A percentile compares a stretch with the other conserved stretches of the same genome.
Evolutionary conservation across 2,888 invertebrate genomes (phyloP).

Genomic region (Cynaeus angustus): DNA sequence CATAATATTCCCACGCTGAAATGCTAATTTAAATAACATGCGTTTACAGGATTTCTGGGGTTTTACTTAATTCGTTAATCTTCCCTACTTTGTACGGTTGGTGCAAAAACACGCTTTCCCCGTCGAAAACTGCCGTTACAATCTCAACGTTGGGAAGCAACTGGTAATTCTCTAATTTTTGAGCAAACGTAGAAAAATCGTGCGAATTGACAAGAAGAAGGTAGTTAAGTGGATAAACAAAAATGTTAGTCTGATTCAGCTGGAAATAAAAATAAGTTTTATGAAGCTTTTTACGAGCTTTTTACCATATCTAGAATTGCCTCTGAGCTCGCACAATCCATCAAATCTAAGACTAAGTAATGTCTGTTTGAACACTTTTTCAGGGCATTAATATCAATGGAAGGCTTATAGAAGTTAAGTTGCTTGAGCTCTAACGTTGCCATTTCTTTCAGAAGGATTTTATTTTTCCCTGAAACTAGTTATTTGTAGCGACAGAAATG

Average conservation of each 20-base stretch:
- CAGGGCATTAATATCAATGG: conserved; percentile 5
- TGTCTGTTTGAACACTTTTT: conserved; percentile 20
- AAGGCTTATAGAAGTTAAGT: conserved; percentile 16
- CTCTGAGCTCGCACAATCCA: conserved; percentile 14
- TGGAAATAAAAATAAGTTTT: background rate
- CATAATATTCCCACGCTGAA: conserved; percentile 39
- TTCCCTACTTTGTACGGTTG: conserved; percentile 39
- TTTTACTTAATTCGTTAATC: conserved; percentile 39
- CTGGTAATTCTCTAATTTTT: conserved; percentile 9
- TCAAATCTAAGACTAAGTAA: conserved; percentile 27
- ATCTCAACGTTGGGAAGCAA: conserved; percentile 27
- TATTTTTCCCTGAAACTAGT: conserved; percentile 18
- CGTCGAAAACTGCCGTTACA: conserved; percentile 13
- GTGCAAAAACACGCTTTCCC: conserved; percentile 18
- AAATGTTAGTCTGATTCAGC: conserved; percentile 14
- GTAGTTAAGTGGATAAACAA: conserved; percentile 14
- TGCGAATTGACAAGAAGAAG: background rate
- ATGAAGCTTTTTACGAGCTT: background rate
- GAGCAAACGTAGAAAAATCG: background rate
- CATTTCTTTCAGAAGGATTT: conserved; percentile 1
- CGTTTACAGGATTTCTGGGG: conserved; percentile 22
- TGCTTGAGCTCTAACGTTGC: background rate
- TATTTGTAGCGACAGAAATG: background rate
- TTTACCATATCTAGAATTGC: background rate
- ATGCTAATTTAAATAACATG: conserved; percentile 36